Base-by-base conservation (phyloP, 2,113 vertebrate species). In the Sylvilagus bachmani region DNA sequence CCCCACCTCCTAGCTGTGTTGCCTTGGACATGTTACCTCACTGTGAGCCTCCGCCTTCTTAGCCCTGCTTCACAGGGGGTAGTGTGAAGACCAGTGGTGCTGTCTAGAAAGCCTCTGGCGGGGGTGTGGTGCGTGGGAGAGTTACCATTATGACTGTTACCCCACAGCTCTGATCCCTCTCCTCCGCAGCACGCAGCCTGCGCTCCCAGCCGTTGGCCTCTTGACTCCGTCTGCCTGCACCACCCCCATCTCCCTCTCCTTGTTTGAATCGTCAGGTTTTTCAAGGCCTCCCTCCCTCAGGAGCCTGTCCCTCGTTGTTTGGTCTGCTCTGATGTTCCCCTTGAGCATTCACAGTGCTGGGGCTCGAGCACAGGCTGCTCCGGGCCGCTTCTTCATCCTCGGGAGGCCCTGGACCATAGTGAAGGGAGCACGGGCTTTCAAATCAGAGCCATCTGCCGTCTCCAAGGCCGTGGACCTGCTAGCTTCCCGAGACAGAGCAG, bases 41-140 rank as follows among this genome's bases (percentile, higher is more conserved):
- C 24, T 93, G 49, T 88, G 49, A 88, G 75, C 55, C 38, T 95
- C 51, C 31, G 29, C 86, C 92, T 93, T 92, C 70, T 90, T 78
- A 10, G 44, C 66, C 38, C 36, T 74, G n/a, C 69, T 73, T 94
- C 62, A 92, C 31, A 67, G 75, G 27, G 44, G 25, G n/a, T 80
- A 61, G 51, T 27, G 0, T 92, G 61, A 64, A 53, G 82, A 78
- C 78, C 74, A 89, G 29, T 74, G 51, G 14, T 62, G 31, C n/a
- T 0, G 1, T 80, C n/a, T 83, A 0, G 66, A 36, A 91, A 83
- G 13, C 27, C 38, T 14, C 33, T 75, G 44, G 21, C 66, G 51
- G 51, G 24, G 53, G 70, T 3, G 5, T 70, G 58, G 27, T 70
- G 44, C 44, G 3, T 83, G 44, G 73, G 61, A 83, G 83, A 83